Evolutionary conservation across 1,140 invertebrate genomes (phyloP).

Genomic region (Ruditapes philippinarum): DNA sequence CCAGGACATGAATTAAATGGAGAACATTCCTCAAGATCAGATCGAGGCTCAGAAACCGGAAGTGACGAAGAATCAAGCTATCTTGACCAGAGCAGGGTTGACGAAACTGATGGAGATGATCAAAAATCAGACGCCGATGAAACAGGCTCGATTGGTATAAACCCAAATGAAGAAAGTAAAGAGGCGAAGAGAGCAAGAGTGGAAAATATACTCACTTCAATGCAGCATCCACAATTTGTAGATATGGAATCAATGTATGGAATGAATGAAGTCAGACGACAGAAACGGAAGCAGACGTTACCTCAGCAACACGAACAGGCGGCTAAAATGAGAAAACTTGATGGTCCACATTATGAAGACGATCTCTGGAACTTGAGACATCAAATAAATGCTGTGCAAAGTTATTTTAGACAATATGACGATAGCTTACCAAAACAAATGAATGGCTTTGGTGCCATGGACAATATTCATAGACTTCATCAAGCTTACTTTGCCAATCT

Average conservation of each 20-base stretch:
- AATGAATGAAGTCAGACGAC: conserved; percentile 91
- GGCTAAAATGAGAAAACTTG: conserved; percentile 87
- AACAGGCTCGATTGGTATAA: conserved; percentile 63
- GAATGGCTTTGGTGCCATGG: conserved; percentile 62
- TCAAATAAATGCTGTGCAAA: conserved; percentile 95
- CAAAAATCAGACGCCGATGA: conserved; percentile 76
- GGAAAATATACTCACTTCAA: conserved; percentile 97
- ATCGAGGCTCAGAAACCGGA: conserved; percentile 64
- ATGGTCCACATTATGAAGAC: conserved; percentile 91
- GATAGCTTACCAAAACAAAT: conserved; percentile 87
- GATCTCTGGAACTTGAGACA: conserved; percentile 95
- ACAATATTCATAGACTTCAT: conserved; percentile 65
- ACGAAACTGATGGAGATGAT: conserved; percentile 68
- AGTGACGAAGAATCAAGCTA: conserved; percentile 71
- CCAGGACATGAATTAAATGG: conserved; percentile 55
- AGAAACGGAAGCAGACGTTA: conserved; percentile 98
- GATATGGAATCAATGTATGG: conserved; percentile 61
- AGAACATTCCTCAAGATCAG: conserved; percentile 66
- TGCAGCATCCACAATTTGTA: conserved; percentile 92
- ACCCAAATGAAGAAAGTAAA: conserved; percentile 76
- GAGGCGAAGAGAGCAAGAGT: conserved; percentile 96
- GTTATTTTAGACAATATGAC: conserved; percentile 95
- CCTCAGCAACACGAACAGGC: conserved; percentile 89
- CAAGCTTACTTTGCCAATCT: conserved; percentile 65
- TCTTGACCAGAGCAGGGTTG: conserved; percentile 51